Evolutionary conservation across 2,888 invertebrate species (phyloP).

Genomic region (Drosophila limbata): DNA sequence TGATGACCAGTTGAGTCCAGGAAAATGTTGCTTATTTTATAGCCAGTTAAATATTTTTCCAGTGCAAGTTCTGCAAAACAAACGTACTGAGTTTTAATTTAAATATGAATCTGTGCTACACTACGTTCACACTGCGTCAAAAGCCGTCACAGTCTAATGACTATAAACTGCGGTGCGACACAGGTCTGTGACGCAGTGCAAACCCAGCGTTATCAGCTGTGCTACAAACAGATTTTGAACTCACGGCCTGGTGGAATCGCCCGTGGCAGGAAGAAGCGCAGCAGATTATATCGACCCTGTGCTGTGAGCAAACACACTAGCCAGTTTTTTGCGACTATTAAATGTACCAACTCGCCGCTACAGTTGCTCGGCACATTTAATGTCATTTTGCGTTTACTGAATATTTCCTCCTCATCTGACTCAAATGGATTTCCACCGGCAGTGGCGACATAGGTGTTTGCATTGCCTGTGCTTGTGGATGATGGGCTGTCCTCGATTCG

Average conservation of each 20-base stretch:
- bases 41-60: conserved; percentile 83
- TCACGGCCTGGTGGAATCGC: conserved; percentile 92
- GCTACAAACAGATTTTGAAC: background rate
- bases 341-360: conserved; percentile 89
- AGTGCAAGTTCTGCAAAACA: conserved; percentile 77
- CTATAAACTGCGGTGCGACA: too few relatives aligned
- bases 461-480: background rate
- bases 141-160: too few relatives aligned
- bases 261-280: conserved; percentile 92
- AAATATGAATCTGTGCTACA: too few relatives aligned
- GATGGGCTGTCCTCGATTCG: conserved; percentile 35
- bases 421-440: conserved; percentile 63
- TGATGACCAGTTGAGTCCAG: conserved; percentile 95
- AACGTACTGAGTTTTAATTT: background rate
- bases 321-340: conserved; percentile 93
- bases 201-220: background rate
- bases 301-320: conserved; percentile 94
- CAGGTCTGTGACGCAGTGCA: too few relatives aligned
- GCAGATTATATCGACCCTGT: conserved; percentile 87
- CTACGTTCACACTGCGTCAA: too few relatives aligned
- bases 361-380: conserved; percentile 90
- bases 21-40: conserved; percentile 82
- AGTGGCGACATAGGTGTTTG: conserved; percentile 39
- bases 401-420: conserved; percentile 89
- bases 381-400: conserved; percentile 93